A percentile compares a stretch with the other conserved stretches of the same genome.
These are phyloP conservation scores for Trachurus trachurus DNA, from an alignment of 2,797 vertebrate species.

Conservation along the genomic window DNA sequence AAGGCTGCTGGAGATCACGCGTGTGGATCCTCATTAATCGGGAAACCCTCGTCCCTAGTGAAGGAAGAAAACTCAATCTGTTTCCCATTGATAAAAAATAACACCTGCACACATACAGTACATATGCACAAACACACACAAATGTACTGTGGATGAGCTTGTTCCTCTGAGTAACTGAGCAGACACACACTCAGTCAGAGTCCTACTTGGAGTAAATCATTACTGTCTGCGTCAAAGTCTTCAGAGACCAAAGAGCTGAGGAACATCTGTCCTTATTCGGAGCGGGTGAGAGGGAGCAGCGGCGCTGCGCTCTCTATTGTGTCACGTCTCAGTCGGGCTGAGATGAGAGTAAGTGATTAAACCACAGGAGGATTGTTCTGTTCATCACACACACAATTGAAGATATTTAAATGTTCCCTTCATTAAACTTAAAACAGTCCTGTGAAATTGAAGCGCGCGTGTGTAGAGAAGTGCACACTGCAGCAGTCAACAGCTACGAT, in stretches of 20 bases:
- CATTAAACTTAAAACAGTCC: conserved; percentile 55
- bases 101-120: conserved; percentile 12
- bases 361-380: conserved; percentile 48
- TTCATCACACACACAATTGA: conserved; percentile 22
- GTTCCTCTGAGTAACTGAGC: conserved; percentile 47
- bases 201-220: conserved; percentile 48
- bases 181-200: conserved; percentile 39
- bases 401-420: conserved; percentile 60
- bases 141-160: conserved; percentile 24
- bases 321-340: conserved; percentile 47
- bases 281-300: conserved; percentile 14
- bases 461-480: conserved; percentile 6
- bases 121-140: background rate
- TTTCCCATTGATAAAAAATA: conserved; percentile 42
- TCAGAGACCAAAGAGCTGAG: conserved; percentile 53
- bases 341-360: conserved; percentile 63
- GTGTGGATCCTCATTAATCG: conserved; percentile 20
- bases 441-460: conserved; percentile 17
- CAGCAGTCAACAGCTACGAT: conserved; percentile 25
- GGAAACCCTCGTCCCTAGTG: background rate
- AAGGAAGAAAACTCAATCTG: background rate
- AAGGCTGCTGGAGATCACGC: conserved; percentile 9
- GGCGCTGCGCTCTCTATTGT: conserved; percentile 23
- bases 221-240: conserved; percentile 47
- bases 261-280: conserved; percentile 64